These are phyloP conservation scores for Yponomeuta evonymella DNA, from an alignment of 2,888 invertebrate genomes.

Conservation along the genomic window DNA sequence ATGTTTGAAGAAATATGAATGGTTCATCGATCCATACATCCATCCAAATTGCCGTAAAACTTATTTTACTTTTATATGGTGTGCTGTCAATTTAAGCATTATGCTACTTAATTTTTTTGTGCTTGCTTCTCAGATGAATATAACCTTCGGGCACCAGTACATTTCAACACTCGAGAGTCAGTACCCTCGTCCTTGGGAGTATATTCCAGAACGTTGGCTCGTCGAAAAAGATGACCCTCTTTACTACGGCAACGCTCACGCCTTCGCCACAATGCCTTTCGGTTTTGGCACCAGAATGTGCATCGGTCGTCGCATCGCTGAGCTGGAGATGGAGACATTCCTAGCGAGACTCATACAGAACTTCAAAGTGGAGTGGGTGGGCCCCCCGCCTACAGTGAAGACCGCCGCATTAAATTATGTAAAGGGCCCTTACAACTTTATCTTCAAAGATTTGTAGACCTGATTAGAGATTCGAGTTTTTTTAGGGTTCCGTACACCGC, in stretches of 20 bases:
- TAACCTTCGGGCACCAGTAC: slow-evolving; percentile 66
- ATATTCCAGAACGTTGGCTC: slow-evolving; percentile 86
- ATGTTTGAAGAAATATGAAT: too few relatives aligned
- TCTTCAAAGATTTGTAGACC: slow-evolving; percentile 14
- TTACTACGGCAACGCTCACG: slow-evolving; percentile 68
- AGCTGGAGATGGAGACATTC: slow-evolving; percentile 16
- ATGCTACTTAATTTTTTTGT: too few relatives aligned
- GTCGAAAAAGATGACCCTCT: slow-evolving; percentile 47
- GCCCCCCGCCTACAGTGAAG: slow-evolving; percentile 12
- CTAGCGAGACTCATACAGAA: slow-evolving; percentile 14
- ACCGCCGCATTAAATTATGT: slow-evolving; percentile 12
- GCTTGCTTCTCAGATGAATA: neutral
- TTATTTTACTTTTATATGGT: too few relatives aligned
- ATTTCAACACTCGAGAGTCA: slow-evolving; percentile 79
- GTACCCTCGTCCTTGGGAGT: slow-evolving; percentile 78
- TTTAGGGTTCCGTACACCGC: too few relatives aligned
- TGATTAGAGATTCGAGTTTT: too few relatives aligned
- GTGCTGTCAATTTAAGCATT: too few relatives aligned
- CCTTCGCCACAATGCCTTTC: slow-evolving; percentile 79
- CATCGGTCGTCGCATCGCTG: slow-evolving; percentile 15
- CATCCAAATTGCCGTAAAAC: too few relatives aligned
- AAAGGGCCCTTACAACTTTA: slow-evolving; percentile 14
- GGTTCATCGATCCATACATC: too few relatives aligned
- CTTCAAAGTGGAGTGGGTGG: slow-evolving; percentile 17
- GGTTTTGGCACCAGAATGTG: slow-evolving; percentile 72